Evolutionary conservation across 1,140 invertebrate genomes (phyloP), one percentile per base, ranked within the genome.

Genomic region (Neodiprion pinetum): DNA sequence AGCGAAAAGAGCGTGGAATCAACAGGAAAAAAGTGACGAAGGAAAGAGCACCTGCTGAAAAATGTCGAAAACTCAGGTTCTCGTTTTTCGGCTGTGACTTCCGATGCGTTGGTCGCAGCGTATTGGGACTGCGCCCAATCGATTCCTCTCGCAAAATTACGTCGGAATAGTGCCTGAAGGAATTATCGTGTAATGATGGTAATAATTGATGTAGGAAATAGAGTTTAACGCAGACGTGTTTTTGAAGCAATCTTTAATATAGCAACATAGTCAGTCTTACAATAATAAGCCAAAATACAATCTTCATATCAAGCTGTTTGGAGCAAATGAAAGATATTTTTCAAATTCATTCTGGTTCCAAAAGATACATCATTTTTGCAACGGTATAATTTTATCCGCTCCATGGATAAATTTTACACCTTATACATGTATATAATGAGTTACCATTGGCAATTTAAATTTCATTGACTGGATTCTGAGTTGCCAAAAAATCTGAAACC

Each of bases 261-360:
- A 87, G 85, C 85, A 87, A 87, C 85, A 87, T 86, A 87, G 84
- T 87, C 86, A 87, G 86, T 87, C 86, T 87, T 87, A 87, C 84
- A 85, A 81, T 86, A 87, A 87, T 86, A 86, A 87, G 86, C 86
- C 86, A 86, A 87, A 87, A 87, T 87, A 87, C 85, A 85, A 87
- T 87, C 81, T 86, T 83, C 83, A 84, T 83, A 81, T 86, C 80
- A 83, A 87, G 84, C 82, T 79, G 80, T 78, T 73, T 79, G 78
- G 84, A 82, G 72, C 80, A 78, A 80, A 83, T 82, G 79, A 82
- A 79, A 78, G 80, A 14, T 69, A 69, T 69, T 47, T 14, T 69
- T 9, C 67, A 69, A 47, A 21, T 23, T 69, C 67, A 69, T 23
- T 47, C 67, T 5, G 23, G 21, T 21, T 12, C 67, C 21, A 69